A percentile compares a stretch with the other conserved stretches of the same genome.
phyloP scores from a whole-genome alignment of 2,113 vertebrate species.

The Tetrax tetrax region DNA sequence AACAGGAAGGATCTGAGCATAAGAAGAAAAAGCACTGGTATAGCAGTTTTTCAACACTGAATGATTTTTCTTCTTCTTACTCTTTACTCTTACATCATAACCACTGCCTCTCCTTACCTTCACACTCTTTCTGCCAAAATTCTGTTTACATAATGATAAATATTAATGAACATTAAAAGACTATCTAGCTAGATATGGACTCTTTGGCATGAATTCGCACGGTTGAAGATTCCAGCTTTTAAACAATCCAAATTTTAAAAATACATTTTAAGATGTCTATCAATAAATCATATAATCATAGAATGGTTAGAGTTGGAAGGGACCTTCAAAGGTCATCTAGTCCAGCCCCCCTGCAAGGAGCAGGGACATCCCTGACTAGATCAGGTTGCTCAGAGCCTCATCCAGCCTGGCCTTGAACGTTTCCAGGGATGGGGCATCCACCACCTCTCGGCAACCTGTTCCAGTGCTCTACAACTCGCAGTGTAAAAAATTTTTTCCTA shows the following conservation, averaged over 20 bases:
- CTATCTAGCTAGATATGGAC: not conserved
- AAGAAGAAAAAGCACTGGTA: not conserved
- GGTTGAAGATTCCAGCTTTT: not conserved
- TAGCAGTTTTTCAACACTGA: not conserved
- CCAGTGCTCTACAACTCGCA: too few species aligned
- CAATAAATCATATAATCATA: not conserved
- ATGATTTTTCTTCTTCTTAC: not conserved
- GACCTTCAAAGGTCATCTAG: too few species aligned
- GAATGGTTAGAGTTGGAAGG: too few species aligned
- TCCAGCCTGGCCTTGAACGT: too few species aligned
- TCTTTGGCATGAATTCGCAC: not conserved
- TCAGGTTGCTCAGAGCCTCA: too few species aligned
- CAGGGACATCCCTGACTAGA: too few species aligned
- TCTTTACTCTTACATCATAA: not conserved
- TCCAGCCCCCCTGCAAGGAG: too few species aligned
- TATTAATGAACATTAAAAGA: not conserved
- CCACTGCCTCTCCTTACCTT: not conserved
- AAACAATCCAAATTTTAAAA: not conserved
- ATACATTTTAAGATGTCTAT: not conserved
- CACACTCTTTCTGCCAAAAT: not conserved
- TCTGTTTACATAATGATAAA: not conserved
- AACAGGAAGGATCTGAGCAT: not conserved
- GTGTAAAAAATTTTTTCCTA: too few species aligned
- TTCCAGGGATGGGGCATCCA: too few species aligned
- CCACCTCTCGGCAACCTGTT: too few species aligned